Conservation (phyloP, 2,797 vertebrate species). For the Gila robusta region DNA sequence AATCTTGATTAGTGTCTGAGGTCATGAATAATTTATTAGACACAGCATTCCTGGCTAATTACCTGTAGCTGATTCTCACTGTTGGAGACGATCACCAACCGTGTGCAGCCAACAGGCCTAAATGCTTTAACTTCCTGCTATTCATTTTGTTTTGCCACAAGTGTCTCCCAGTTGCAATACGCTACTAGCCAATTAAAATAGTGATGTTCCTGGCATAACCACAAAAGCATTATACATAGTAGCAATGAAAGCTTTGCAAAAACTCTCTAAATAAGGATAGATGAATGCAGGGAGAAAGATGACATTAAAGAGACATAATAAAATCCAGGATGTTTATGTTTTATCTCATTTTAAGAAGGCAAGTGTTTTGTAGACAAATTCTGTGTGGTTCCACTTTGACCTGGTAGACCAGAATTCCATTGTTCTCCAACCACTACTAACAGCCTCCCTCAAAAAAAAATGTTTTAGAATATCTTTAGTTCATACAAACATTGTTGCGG, state of each 20-base stretch:
- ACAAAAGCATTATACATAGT: constrained; percentile 66
- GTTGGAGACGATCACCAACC: constrained; percentile 65
- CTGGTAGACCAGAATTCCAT: background rate
- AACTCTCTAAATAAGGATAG: background rate
- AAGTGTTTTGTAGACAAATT: background rate
- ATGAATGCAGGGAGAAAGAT: background rate
- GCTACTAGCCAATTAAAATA: constrained; percentile 71
- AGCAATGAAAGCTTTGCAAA: constrained; percentile 56
- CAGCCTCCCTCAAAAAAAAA: constrained; percentile 36
- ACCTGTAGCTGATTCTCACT: constrained; percentile 67
- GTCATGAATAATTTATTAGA: constrained; percentile 76
- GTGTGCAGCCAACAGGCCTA: constrained; percentile 71
- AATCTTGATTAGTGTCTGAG: constrained; percentile 73
- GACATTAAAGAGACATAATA: background rate
- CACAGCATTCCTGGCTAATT: constrained; percentile 68
- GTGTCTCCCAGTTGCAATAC: constrained; percentile 71
- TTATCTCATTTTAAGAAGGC: background rate
- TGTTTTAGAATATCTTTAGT: constrained; percentile 75
- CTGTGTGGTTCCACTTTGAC: background rate
- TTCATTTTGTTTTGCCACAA: constrained; percentile 67
- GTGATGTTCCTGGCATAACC: constrained; percentile 60
- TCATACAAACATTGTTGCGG: constrained; percentile 67
- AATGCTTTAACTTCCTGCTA: constrained; percentile 71
- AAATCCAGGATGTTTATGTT: background rate
- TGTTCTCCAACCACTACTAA: background rate